phyloP scores from a whole-genome alignment of 2,113 vertebrate species.

The Planiliza haematocheilus region DNA sequence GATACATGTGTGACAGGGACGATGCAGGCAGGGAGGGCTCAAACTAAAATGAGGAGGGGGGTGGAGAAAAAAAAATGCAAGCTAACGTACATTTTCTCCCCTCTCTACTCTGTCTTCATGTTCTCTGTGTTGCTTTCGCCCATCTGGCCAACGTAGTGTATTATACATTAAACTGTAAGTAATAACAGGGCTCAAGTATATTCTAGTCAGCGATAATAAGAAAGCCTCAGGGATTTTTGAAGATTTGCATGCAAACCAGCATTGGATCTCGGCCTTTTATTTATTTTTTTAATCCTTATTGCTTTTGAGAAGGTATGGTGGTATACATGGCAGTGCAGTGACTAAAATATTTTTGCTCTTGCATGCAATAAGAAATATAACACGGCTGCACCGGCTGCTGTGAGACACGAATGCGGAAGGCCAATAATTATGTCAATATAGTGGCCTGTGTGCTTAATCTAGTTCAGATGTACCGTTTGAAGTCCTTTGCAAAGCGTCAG shows the following conservation, averaged over 20 bases:
- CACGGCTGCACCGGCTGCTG: neutral
- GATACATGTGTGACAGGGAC: slow-evolving; percentile 55
- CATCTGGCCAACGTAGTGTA: slow-evolving; percentile 35
- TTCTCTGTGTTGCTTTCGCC: slow-evolving; percentile 16
- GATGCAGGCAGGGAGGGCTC: slow-evolving; percentile 41
- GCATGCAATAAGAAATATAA: slow-evolving; percentile 3
- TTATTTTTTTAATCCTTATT: slow-evolving; percentile 3
- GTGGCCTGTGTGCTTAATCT: no score
- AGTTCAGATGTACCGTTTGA: neutral
- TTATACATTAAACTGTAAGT: slow-evolving; percentile 74
- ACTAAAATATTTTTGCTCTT: neutral
- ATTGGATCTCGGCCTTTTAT: slow-evolving; percentile 35
- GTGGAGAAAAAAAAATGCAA: slow-evolving; percentile 59
- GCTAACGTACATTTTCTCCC: slow-evolving; percentile 23
- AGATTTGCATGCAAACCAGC: slow-evolving; percentile 44
- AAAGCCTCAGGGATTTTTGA: slow-evolving; percentile 56
- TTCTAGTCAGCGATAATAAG: slow-evolving; percentile 69
- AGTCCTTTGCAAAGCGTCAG: neutral
- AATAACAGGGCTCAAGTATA: slow-evolving; percentile 65
- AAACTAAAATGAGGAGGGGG: slow-evolving; percentile 44
- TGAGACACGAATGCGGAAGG: no score
- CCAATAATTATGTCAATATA: neutral
- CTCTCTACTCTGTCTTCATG: slow-evolving; percentile 14
- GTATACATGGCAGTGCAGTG: neutral
- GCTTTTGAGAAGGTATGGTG: slow-evolving; percentile 21